A percentile compares a stretch with the other conserved stretches of the same genome.
Conservation (phyloP, 2,888 invertebrate species). For the Molanna angustata region DNA sequence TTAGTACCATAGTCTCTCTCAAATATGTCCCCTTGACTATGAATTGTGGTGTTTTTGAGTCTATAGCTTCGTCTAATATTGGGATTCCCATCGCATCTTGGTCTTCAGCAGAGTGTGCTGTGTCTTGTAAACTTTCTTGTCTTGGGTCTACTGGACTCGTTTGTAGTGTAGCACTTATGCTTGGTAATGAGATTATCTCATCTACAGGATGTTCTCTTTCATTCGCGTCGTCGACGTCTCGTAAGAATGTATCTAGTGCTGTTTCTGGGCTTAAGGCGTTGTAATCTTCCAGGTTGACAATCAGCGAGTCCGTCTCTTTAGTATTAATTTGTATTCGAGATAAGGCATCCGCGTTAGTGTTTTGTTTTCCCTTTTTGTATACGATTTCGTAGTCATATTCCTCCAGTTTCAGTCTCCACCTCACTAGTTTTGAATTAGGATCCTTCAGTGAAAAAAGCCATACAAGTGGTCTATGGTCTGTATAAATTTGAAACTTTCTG, state of each 20-base stretch:
- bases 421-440: slow-evolving; percentile 1
- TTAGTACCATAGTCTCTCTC: not conserved
- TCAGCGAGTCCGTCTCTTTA: not conserved
- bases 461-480: not conserved
- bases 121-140: not conserved
- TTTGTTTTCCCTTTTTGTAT: slow-evolving; percentile 1
- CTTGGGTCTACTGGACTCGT: not conserved
- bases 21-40: not conserved
- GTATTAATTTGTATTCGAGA: not conserved
- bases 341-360: slow-evolving; percentile 1
- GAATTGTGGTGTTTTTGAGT: not conserved
- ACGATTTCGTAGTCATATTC: not conserved
- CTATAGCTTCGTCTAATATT: not conserved
- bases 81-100: not conserved
- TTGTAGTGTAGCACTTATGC: not conserved
- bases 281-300: not conserved
- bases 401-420: not conserved
- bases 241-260: no score
- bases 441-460: not conserved
- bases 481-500: not conserved
- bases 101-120: not conserved
- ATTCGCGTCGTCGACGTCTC: no score
- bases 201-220: no score
- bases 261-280: no score
- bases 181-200: not conserved